These are phyloP conservation scores for Nephrotoma appendiculata DNA, from an alignment of 2,888 invertebrate species.

Conservation along the genomic window DNA sequence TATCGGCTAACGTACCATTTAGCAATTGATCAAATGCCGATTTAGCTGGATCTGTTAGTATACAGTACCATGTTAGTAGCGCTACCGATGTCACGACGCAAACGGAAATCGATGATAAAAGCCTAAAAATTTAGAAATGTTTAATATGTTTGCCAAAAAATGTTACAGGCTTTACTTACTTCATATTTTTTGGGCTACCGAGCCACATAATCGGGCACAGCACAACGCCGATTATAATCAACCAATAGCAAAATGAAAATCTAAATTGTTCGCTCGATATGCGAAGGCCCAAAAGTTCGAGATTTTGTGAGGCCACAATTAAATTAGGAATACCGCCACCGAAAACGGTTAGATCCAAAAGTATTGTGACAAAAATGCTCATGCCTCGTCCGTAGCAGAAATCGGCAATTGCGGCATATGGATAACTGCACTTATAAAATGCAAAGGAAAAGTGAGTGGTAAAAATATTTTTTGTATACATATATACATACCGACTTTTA, in stretches of 20 bases:
- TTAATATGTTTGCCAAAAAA: too few relatives aligned
- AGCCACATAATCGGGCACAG: constrained; percentile 76
- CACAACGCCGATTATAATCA: constrained; percentile 55
- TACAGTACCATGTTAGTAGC: constrained; percentile 48
- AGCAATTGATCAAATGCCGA: constrained; percentile 14
- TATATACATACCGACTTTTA: constrained; percentile 37
- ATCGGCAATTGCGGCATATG: constrained; percentile 73
- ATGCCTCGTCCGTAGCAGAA: constrained; percentile 53
- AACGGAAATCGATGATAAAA: constrained; percentile 49
- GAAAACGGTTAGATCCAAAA: constrained; percentile 62
- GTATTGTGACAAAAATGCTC: constrained; percentile 46
- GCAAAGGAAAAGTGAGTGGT: background rate
- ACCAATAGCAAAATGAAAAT: constrained; percentile 71
- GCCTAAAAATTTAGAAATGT: constrained; percentile 32
- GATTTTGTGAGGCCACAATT: constrained; percentile 63
- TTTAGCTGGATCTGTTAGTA: constrained; percentile 26
- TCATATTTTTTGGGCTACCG: constrained; percentile 85
- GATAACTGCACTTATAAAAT: constrained; percentile 39
- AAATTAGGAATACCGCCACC: constrained; percentile 67
- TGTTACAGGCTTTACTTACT: constrained; percentile 38
- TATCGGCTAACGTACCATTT: constrained; percentile 18
- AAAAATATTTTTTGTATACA: background rate
- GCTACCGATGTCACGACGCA: constrained; percentile 48
- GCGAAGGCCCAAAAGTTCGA: constrained; percentile 61
- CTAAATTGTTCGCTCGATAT: constrained; percentile 47